Evolutionary conservation across 2,888 invertebrate genomes (phyloP).

Genomic region (Phengaris alcon): DNA sequence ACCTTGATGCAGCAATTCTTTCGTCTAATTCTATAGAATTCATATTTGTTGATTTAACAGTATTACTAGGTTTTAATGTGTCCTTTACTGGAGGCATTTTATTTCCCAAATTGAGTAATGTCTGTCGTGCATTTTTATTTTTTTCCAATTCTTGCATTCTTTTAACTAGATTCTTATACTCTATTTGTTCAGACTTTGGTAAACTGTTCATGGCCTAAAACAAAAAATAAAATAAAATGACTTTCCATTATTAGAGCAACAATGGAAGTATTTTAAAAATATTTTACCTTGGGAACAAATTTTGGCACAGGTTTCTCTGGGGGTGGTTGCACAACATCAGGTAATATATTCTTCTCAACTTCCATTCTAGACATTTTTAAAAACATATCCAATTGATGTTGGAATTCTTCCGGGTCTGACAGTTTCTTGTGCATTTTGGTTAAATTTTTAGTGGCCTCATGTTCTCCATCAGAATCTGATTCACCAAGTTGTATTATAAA

Average conservation of each 20-base stretch:
- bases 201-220: conserved; percentile 62
- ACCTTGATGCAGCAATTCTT: conserved; percentile 68
- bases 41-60: conserved; percentile 42
- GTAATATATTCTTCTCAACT: conserved; percentile 59
- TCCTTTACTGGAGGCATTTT: conserved; percentile 48
- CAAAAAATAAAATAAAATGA: conserved; percentile 19
- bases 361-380: conserved; percentile 68
- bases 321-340: conserved; percentile 55
- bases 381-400: conserved; percentile 67
- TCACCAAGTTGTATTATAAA: conserved; percentile 69
- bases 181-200: conserved; percentile 72
- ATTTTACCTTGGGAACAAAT: conserved; percentile 65
- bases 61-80: conserved; percentile 61
- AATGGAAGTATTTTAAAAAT: conserved; percentile 11
- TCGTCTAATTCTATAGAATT: conserved; percentile 53
- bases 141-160: conserved; percentile 75
- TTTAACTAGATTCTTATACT: conserved; percentile 69
- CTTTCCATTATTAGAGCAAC: neutral
- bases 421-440: conserved; percentile 74
- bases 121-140: conserved; percentile 65
- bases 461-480: conserved; percentile 74
- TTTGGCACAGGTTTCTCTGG: conserved; percentile 56
- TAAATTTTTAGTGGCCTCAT: conserved; percentile 73
- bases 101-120: conserved; percentile 47
- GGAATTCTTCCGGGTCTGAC: conserved; percentile 66